phyloP scores from a whole-genome alignment of 2,797 vertebrate genomes.

The Pseudochirops corinnae region DNA sequence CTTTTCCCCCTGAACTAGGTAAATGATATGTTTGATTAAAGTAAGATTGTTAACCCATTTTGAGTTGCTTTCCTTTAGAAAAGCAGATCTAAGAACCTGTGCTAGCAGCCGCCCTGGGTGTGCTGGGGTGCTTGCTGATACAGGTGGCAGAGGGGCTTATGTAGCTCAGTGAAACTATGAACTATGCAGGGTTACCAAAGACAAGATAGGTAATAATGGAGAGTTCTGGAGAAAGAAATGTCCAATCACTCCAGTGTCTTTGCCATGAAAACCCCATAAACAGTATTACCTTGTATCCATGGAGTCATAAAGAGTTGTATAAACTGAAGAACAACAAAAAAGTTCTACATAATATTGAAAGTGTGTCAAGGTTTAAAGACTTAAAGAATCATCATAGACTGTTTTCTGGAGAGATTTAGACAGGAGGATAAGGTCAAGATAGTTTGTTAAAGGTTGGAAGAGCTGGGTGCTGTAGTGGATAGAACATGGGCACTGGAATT shows the following conservation, averaged over 20 bases:
- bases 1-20: too few relatives aligned
- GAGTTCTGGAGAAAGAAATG: not conserved
- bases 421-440: not conserved
- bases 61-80: too few relatives aligned
- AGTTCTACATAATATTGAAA: not conserved
- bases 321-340: not conserved
- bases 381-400: not conserved
- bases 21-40: too few relatives aligned
- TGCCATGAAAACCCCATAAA: not conserved
- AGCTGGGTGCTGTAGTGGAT: not conserved
- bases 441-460: not conserved
- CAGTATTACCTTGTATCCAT: not conserved
- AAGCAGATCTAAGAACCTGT: too few relatives aligned
- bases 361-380: not conserved
- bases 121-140: too few relatives aligned
- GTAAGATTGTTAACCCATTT: too few relatives aligned
- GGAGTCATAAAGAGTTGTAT: not conserved
- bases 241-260: not conserved
- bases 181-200: not conserved
- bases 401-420: not conserved
- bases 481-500: not conserved
- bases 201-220: not conserved
- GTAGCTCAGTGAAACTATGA: not conserved
- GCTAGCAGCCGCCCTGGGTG: too few relatives aligned
- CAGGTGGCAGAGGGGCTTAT: not conserved